Evolutionary conservation across 2,888 invertebrate species (phyloP).

Genomic region (Neoaliturus tenellus): DNA sequence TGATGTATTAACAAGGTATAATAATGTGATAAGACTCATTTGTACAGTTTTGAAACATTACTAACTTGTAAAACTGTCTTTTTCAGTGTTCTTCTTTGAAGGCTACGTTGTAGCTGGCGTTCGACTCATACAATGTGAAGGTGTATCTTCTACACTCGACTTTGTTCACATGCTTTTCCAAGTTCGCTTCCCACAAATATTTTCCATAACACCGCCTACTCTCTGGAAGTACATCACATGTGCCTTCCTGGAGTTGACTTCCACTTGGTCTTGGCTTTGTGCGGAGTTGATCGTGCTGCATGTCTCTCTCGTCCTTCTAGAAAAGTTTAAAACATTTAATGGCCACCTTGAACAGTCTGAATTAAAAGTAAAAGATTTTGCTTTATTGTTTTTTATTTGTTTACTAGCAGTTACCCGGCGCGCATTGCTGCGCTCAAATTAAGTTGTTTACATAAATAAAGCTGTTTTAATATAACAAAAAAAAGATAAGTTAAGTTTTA

Average conservation of each 20-base stretch:
- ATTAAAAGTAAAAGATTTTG: not conserved
- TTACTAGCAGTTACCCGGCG: too few relatives aligned
- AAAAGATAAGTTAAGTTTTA: not conserved
- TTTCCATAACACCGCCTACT: not conserved
- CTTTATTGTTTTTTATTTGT: too few relatives aligned
- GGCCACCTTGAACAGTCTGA: not conserved
- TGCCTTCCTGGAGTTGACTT: not conserved
- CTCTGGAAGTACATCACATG: not conserved
- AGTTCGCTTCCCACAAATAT: conserved; percentile 7
- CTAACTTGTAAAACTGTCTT: too few relatives aligned
- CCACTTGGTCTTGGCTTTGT: not conserved
- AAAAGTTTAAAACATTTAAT: not conserved
- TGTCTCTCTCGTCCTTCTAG: not conserved
- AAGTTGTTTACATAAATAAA: too few relatives aligned
- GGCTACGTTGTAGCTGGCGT: not conserved
- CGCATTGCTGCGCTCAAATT: too few relatives aligned
- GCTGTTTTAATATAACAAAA: too few relatives aligned
- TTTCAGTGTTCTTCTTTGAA: not conserved
- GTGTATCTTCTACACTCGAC: not conserved
- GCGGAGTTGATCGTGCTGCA: not conserved
- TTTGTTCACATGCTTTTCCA: conserved; percentile 13
- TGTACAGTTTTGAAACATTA: too few relatives aligned
- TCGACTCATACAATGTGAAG: not conserved
- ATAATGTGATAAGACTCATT: too few relatives aligned
- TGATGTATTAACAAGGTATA: too few relatives aligned